These are phyloP conservation scores for Phrynocephalus versicolor DNA, from an alignment of 2,113 vertebrate genomes.

Conservation along the genomic window DNA sequence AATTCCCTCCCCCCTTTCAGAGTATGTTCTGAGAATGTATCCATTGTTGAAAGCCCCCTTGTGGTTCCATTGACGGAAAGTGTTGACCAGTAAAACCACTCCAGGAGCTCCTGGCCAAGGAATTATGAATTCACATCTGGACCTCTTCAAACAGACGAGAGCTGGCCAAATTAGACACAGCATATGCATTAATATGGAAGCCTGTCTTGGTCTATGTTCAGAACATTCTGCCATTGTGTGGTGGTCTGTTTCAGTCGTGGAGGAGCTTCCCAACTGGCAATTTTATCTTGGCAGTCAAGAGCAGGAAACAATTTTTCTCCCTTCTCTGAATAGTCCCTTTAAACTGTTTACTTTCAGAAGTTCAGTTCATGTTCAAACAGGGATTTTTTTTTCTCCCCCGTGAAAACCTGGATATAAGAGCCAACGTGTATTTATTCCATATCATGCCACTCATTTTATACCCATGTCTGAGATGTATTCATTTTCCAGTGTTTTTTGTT, in stretches of 20 bases:
- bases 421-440: not conserved
- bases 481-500: slow-evolving; percentile 26
- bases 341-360: slow-evolving; percentile 4
- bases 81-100: no score
- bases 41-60: no score
- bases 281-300: slow-evolving; percentile 25
- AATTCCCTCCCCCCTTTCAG: not conserved
- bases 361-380: slow-evolving; percentile 27
- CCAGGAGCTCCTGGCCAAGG: not conserved
- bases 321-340: slow-evolving; percentile 18
- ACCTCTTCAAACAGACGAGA: not conserved
- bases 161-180: not conserved
- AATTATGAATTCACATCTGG: not conserved
- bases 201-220: not conserved
- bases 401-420: not conserved
- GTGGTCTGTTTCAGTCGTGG: slow-evolving; percentile 19
- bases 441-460: not conserved
- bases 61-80: not conserved
- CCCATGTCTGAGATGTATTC: not conserved
- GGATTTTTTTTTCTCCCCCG: slow-evolving; percentile 2
- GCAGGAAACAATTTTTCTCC: slow-evolving; percentile 13
- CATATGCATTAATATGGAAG: not conserved
- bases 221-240: not conserved
- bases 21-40: not conserved
- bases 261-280: slow-evolving; percentile 32